Conservation (phyloP, 2,888 invertebrate species). For the Agapostemon virescens region DNA sequence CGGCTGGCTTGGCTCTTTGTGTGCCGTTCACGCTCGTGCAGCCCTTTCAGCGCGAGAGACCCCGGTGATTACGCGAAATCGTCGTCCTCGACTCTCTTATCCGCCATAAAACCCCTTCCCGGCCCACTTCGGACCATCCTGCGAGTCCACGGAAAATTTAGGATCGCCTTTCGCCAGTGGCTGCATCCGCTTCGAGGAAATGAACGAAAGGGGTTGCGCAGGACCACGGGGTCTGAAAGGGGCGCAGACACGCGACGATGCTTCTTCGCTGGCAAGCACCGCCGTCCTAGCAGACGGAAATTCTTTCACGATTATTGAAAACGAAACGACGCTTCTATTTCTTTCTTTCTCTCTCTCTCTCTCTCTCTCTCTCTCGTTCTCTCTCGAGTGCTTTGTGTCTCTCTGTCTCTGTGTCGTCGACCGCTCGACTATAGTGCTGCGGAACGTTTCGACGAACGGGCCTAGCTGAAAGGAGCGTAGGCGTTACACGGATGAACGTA, state of each 20-base stretch:
- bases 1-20: conserved; percentile 40
- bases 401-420: neutral
- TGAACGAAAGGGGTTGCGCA: conserved; percentile 38
- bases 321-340: no score
- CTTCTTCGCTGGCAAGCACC: neutral
- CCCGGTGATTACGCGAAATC: conserved; percentile 49
- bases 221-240: conserved; percentile 1
- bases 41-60: conserved; percentile 37
- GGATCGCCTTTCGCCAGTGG: conserved; percentile 55
- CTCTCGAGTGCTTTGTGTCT: no score
- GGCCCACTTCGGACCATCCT: conserved; percentile 13
- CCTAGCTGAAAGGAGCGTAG: conserved; percentile 8
- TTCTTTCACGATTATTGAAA: conserved; percentile 15
- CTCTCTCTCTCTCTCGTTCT: neutral
- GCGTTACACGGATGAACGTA: conserved; percentile 38
- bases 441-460: neutral
- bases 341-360: neutral
- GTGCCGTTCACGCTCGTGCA: conserved; percentile 46
- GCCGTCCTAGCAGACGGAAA: neutral
- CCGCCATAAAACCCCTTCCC: conserved; percentile 30
- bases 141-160: conserved; percentile 56
- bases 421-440: neutral
- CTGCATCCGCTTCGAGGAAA: conserved; percentile 54
- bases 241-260: conserved; percentile 6
- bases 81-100: conserved; percentile 34